Conservation (phyloP, 1,140 invertebrate species). For the Heterodera schachtii region DNA sequence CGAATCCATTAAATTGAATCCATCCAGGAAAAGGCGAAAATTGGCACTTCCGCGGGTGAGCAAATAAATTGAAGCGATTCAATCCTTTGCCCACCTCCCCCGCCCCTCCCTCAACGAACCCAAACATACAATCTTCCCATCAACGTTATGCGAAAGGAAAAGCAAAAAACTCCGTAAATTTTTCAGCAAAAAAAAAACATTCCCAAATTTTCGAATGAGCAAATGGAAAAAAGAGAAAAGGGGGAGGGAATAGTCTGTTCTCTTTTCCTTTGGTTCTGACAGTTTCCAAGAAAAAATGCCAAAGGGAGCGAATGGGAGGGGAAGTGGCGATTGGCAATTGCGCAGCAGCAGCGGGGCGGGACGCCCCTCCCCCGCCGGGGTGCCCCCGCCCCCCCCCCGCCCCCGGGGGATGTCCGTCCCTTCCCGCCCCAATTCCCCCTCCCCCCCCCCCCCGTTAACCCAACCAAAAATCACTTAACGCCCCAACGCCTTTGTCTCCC, state of each 20-base stretch:
- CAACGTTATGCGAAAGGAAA: not conserved
- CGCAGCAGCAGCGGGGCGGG: not conserved
- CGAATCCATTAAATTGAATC: not conserved
- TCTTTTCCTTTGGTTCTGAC: too few species aligned
- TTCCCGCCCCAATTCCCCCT: too few species aligned
- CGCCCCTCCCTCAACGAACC: not conserved
- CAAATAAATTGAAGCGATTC: conserved; percentile 11
- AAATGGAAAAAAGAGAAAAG: not conserved
- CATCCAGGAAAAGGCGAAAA: conserved; percentile 4
- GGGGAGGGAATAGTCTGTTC: too few species aligned
- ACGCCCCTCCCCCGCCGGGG: too few species aligned
- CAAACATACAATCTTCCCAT: not conserved
- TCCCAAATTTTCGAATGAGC: not conserved
- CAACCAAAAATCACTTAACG: not conserved
- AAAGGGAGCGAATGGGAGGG: too few species aligned
- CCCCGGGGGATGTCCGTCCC: not conserved
- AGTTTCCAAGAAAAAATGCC: too few species aligned
- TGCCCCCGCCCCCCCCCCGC: too few species aligned
- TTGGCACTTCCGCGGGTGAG: conserved; percentile 16
- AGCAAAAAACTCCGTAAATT: not conserved
- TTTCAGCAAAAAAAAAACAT: not conserved
- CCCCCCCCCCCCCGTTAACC: too few species aligned
- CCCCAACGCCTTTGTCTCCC: not conserved
- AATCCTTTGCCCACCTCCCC: not conserved
- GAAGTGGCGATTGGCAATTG: not conserved